Percentiles rank a stretch among this genome's conserved stretches.
These are phyloP conservation scores for Aspidoscelis tigris DNA, from an alignment of 2,113 vertebrate genomes.

Conservation along the genomic window DNA sequence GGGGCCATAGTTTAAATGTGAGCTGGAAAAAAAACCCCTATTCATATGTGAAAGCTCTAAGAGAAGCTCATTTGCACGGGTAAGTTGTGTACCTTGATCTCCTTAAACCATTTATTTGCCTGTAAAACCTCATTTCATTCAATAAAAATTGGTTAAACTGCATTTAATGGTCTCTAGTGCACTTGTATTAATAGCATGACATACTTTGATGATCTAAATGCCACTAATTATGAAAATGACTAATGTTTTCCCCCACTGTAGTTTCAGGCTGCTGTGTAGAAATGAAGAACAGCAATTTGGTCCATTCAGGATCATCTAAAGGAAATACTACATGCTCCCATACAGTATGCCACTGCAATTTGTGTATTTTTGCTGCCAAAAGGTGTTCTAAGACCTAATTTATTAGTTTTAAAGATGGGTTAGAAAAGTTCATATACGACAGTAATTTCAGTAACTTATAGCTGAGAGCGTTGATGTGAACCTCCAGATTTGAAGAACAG, in stretches of 20 bases:
- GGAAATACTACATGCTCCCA: not conserved
- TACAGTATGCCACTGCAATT: not conserved
- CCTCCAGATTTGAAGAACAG: too few relatives aligned
- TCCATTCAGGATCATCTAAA: too few relatives aligned
- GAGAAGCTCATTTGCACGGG: not conserved
- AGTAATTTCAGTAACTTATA: too few relatives aligned
- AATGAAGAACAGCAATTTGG: not conserved
- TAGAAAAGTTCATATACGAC: not conserved
- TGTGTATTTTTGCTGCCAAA: not conserved
- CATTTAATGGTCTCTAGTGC: constrained; percentile 1
- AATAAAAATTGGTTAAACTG: constrained; percentile 25
- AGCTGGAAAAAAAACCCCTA: not conserved
- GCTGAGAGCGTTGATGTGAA: too few relatives aligned
- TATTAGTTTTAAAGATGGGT: not conserved
- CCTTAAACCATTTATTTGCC: constrained; percentile 13
- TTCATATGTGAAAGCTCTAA: constrained; percentile 2
- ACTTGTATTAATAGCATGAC: constrained; percentile 1
- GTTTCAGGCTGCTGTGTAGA: not conserved
- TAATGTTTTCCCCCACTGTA: not conserved
- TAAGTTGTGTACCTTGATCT: not conserved
- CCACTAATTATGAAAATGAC: constrained; percentile 11
- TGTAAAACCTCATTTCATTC: not conserved
- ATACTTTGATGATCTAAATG: not conserved
- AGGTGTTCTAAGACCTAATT: not conserved
- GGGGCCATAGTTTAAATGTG: not conserved